Evolutionary conservation across 1,140 invertebrate species (phyloP).

Genomic region (Eciton burchellii): DNA sequence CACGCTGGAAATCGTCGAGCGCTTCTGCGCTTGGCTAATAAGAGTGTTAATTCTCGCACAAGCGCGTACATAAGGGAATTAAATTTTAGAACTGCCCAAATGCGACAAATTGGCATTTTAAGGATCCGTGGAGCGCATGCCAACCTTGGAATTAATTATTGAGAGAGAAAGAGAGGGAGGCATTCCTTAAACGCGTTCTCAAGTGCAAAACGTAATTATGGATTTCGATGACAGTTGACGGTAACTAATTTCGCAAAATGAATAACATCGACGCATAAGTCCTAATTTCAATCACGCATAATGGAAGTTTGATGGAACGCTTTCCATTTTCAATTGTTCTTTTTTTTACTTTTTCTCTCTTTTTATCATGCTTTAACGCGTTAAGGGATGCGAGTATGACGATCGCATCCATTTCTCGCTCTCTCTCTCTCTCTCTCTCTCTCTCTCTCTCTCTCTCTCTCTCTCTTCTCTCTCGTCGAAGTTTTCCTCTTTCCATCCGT

Average conservation of each 20-base stretch:
- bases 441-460: too few relatives aligned
- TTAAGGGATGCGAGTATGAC: slow-evolving; percentile 9
- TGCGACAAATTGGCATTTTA: slow-evolving; percentile 53
- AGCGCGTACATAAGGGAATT: slow-evolving; percentile 24
- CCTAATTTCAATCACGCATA: neutral
- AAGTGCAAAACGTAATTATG: slow-evolving; percentile 21
- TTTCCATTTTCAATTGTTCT: neutral
- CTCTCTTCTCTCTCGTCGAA: neutral
- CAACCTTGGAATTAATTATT: slow-evolving; percentile 17
- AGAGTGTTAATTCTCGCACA: slow-evolving; percentile 1
- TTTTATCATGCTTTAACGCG: slow-evolving; percentile 9
- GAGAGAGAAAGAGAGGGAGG: neutral
- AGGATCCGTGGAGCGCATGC: neutral
- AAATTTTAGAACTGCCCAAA: slow-evolving; percentile 32
- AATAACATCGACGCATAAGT: neutral
- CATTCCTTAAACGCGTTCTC: slow-evolving; percentile 21
- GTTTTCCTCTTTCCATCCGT: neutral
- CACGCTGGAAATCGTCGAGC: slow-evolving; percentile 13
- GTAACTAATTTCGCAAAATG: neutral
- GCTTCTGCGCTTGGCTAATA: neutral
- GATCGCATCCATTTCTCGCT: too few relatives aligned
- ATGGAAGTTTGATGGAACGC: neutral
- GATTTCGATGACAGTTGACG: neutral
- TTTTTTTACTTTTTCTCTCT: neutral
- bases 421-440: too few relatives aligned